Conservation (phyloP, 2,888 invertebrate species). For the Tenthredo distinguenda region DNA sequence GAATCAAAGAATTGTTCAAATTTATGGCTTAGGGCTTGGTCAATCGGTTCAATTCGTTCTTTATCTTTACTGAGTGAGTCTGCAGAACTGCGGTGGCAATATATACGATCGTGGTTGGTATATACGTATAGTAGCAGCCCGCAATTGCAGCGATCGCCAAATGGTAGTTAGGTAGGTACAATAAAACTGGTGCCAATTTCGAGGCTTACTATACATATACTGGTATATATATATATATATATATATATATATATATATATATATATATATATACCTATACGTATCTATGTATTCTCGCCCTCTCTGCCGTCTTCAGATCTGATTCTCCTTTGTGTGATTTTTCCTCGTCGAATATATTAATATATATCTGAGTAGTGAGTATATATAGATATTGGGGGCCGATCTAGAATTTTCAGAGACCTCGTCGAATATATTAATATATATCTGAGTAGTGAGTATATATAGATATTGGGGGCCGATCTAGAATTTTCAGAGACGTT, state of each 20-base stretch:
- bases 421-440: not conserved
- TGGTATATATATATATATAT: no score
- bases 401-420: no score
- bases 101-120: not conserved
- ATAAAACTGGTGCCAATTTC: constrained; percentile 34
- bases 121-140: not conserved
- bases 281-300: not conserved
- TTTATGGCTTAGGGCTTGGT: not conserved
- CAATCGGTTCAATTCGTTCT: constrained; percentile 1
- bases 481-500: no score
- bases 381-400: no score
- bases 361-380: not conserved
- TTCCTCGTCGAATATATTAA: not conserved
- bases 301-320: not conserved
- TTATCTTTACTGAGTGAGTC: not conserved
- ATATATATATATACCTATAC: not conserved
- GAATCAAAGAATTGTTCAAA: constrained; percentile 7
- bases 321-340: not conserved
- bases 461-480: no score
- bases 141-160: constrained; percentile 12
- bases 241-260: not conserved
- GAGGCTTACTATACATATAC: not conserved
- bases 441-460: not conserved
- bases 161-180: not conserved
- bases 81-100: not conserved